Evolutionary conservation across 2,113 vertebrate genomes (phyloP), one percentile per base, ranked within the genome.

Genomic region (Sialia sialis): DNA sequence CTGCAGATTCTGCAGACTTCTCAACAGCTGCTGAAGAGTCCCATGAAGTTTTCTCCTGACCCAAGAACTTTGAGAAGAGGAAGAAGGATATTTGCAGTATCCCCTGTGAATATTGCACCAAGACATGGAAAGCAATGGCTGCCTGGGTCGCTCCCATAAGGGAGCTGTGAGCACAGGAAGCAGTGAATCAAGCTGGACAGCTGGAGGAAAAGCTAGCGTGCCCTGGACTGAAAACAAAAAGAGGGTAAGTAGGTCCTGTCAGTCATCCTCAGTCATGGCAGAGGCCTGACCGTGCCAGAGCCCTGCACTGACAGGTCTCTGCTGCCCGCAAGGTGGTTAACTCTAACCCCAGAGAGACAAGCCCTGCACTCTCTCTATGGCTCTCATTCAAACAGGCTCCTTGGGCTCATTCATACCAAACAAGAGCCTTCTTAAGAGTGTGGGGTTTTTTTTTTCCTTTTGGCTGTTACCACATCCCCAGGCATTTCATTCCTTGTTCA

Each of bases 161-260:
- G 62, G 59, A 67, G 70, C 90, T 76, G 69, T 10, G 66, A 66
- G 77, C 7, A 4, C 92, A 96, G 95, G 92, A 96, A 97, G 91
- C 63, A 75, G 85, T 95, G 92, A 96, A 94, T 89, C 84, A 95
- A 89, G 46, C 55, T 15, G 54, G 96, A 91, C 87, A 95, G 90
- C 79, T 81, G 56, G 39, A 96, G 80, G 48, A 91, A 80, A 92
- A 83, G 43, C 90, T 70, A 91, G 84, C 27, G 4, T 54, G 69
- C 89, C 92, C 73, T 43, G 68, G 89, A 93, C 83, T 89, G 58
- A 6, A 72, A 67, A n/a, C 74, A 87, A 62, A 54, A 36, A 27
- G 74, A 62, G 21, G 55, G 2, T 75, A 94, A 79, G 63, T 26
- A 87, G 59, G 39, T 83, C 48, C 94, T 73, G 81, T 88, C 89